Percentiles rank a stretch among this genome's conserved stretches.
Evolutionary conservation across 2,888 invertebrate genomes (phyloP).

Genomic region (Incurvaria masculella): DNA sequence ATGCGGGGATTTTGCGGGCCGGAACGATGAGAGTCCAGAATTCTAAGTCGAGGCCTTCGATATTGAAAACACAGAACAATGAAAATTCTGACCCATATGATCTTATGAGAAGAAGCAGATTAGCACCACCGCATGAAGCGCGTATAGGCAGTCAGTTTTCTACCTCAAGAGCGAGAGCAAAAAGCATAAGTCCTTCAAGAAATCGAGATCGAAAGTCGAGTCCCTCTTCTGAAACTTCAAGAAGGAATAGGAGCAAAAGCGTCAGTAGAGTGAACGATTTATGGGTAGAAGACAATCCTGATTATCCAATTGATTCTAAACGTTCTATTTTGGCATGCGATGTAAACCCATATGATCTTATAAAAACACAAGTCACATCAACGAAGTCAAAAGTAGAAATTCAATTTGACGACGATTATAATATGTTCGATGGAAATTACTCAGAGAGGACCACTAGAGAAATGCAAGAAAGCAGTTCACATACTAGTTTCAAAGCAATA

Average conservation of each 20-base stretch:
- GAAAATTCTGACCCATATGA: constrained; percentile 71
- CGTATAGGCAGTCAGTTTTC: constrained; percentile 52
- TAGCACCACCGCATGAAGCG: constrained; percentile 62
- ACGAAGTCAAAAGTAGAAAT: constrained; percentile 48
- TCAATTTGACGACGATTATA: constrained; percentile 53
- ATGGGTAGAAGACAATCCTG: constrained; percentile 40
- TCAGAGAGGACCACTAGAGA: constrained; percentile 30
- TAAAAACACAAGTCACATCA: constrained; percentile 51
- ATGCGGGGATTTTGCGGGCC: constrained; percentile 47
- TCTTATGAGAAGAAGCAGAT: constrained; percentile 73
- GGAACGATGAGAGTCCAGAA: constrained; percentile 64
- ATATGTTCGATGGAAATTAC: constrained; percentile 35
- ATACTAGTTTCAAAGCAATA: constrained; percentile 60
- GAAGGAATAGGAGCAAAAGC: constrained; percentile 45
- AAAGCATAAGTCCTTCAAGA: constrained; percentile 57
- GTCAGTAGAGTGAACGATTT: constrained; percentile 48
- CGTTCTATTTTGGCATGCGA: constrained; percentile 80
- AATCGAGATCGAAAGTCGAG: constrained; percentile 52
- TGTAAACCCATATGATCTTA: constrained; percentile 80
- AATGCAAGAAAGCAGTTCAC: constrained; percentile 32
- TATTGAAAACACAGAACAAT: constrained; percentile 58
- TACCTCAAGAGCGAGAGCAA: constrained; percentile 47
- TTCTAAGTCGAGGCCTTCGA: constrained; percentile 60
- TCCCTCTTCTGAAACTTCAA: constrained; percentile 28
- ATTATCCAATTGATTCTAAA: constrained; percentile 34